Evolutionary conservation across 2,797 vertebrate genomes (phyloP), one percentile per base, ranked within the genome.

Genomic region (Eulemur mongoz): DNA sequence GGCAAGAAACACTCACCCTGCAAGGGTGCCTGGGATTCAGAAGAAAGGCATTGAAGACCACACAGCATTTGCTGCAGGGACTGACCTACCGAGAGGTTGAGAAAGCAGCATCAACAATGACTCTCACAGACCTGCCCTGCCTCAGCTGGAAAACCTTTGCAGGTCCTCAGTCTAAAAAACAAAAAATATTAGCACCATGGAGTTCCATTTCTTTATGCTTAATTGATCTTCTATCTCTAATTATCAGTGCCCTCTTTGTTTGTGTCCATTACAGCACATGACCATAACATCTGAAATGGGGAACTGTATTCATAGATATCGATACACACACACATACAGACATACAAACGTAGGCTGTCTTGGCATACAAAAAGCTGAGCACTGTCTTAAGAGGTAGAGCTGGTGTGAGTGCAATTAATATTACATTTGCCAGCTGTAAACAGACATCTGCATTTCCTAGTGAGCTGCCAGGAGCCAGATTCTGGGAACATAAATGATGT

Each of bases 371-470:
- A 90, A 84, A 70, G 69, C 86, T 90, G 59, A 6, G 73, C 20
- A 18, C 32, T 94, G 45, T 85, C 22, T 2, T 54, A 65, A 93
- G 67, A 82, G 67, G 69, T 88, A 50, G 87, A 96, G 35, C 84
- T 95, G 48, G 73, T 52, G 32, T 50, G 27, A 94, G 61, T 73
- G 81, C 94, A 96, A 96, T 95, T 83, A 93, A 92, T 90, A 85
- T 79, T 88, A 69, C 35, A 57, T 83, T 95, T 96, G 54, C 92
- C 85, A 96, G 95, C 69, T 98, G 86, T 94, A 89, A 96, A 95
- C 91, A 97, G 88, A 95, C 93, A 97, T 80, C 92, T 92, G 91
- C 82, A 88, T 96, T 94, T 89, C 59, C 81, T 91, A 95, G 65
- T 54, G 89, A 96, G 76, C 73, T 97, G 59, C 97, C 90, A 84